A percentile compares a stretch with the other conserved stretches of the same genome.
Evolutionary conservation across 2,797 vertebrate species (phyloP).

Genomic region (Telmatherina bonti): DNA sequence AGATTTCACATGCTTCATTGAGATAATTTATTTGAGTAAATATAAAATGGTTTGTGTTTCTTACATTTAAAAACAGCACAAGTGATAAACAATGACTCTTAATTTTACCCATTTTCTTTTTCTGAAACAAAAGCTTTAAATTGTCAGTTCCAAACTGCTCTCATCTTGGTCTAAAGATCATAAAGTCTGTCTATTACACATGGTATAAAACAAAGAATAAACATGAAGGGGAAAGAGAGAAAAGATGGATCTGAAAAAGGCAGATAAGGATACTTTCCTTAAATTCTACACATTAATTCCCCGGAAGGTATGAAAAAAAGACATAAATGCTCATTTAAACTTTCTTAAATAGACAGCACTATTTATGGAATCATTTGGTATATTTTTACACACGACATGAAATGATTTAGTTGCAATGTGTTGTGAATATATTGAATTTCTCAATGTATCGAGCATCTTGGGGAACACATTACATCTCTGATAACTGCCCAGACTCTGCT

Average conservation of each 20-base stretch:
- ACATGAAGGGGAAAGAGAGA: not conserved
- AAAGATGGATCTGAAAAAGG: not conserved
- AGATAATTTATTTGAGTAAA: not conserved
- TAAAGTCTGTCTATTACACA: not conserved
- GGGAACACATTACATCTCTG: conserved; percentile 76
- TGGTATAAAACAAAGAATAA: not conserved
- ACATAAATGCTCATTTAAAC: not conserved
- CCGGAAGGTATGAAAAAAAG: not conserved
- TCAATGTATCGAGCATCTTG: conserved; percentile 54
- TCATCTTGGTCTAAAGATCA: not conserved
- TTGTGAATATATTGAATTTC: conserved; percentile 48
- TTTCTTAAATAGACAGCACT: not conserved
- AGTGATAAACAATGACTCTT: not conserved
- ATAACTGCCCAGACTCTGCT: conserved; percentile 82
- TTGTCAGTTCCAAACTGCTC: not conserved
- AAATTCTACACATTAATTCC: not conserved
- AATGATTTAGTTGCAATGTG: not conserved
- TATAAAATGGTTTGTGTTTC: not conserved
- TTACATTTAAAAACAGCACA: not conserved
- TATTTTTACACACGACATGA: conserved; percentile 15
- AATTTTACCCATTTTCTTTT: not conserved
- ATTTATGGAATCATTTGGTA: not conserved
- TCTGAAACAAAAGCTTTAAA: not conserved
- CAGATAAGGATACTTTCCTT: not conserved
- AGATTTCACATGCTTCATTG: not conserved